Percentiles rank a stretch among this genome's conserved stretches.
Conservation (phyloP, 2,113 vertebrate species). For the Sinocyclocheilus maitianheensis region DNA sequence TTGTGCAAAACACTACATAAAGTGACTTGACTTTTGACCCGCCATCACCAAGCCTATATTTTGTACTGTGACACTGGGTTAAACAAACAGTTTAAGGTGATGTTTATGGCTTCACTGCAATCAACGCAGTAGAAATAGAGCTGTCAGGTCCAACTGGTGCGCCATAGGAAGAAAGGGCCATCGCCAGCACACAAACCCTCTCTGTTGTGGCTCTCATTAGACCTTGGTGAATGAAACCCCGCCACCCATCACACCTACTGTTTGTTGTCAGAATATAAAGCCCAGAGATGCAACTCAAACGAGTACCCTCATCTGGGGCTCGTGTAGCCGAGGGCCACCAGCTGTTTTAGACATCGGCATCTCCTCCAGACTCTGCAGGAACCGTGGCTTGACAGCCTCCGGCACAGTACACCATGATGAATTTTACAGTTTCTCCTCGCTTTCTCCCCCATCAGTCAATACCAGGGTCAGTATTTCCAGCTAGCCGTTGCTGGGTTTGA, state of each 20-base stretch:
- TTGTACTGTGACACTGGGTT: constrained; percentile 33
- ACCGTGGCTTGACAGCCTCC: constrained; percentile 28
- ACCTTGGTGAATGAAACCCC: constrained; percentile 16
- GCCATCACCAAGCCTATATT: constrained; percentile 2
- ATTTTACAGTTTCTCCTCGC: constrained; percentile 48
- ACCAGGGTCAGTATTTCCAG: constrained; percentile 5
- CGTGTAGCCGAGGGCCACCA: constrained; percentile 27
- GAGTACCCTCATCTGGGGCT: background rate
- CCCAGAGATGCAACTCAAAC: constrained; percentile 3
- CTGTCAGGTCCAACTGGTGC: constrained; percentile 35
- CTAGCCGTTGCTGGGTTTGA: background rate
- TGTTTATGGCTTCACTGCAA: constrained; percentile 34
- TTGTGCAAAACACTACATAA: too few relatives aligned
- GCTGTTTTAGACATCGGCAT: constrained; percentile 55
- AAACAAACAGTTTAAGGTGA: constrained; percentile 47
- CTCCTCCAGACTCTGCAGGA: constrained; percentile 31
- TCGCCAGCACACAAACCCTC: constrained; percentile 35
- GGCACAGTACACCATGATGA: constrained; percentile 45
- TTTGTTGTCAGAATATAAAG: constrained; percentile 31
- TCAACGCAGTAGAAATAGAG: constrained; percentile 24
- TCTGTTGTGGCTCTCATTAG: constrained; percentile 41
- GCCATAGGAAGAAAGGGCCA: background rate
- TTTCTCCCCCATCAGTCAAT: constrained; percentile 24
- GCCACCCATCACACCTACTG: constrained; percentile 8
- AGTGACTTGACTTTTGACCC: background rate